Evolutionary conservation across 2,888 invertebrate genomes (phyloP).

Genomic region (Spicauda simplicius): DNA sequence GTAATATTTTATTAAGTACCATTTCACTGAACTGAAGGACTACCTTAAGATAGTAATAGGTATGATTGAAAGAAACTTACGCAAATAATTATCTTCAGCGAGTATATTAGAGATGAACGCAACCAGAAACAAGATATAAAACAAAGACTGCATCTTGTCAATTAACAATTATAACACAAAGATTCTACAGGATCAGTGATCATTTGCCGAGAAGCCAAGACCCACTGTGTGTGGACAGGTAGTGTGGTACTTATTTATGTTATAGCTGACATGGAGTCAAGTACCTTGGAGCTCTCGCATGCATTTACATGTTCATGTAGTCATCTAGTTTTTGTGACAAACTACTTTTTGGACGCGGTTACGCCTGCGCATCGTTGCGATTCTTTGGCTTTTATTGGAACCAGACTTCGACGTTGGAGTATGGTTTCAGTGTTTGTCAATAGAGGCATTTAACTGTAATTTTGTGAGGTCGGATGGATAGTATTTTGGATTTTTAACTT

Average conservation of each 20-base stretch:
- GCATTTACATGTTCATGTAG: not conserved
- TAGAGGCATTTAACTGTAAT: too few relatives aligned
- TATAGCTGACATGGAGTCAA: slow-evolving; percentile 11
- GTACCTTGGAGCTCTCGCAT: slow-evolving; percentile 30
- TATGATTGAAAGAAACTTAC: slow-evolving; percentile 55
- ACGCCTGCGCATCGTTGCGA: too few relatives aligned
- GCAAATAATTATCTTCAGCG: slow-evolving; percentile 56
- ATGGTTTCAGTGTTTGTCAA: too few relatives aligned
- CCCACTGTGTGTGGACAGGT: slow-evolving; percentile 57
- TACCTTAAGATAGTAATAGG: too few relatives aligned
- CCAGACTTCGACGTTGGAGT: too few relatives aligned
- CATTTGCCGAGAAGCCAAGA: slow-evolving; percentile 58
- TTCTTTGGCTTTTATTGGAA: too few relatives aligned
- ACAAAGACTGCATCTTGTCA: slow-evolving; percentile 55
- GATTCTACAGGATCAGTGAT: slow-evolving; percentile 41
- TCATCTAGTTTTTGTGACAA: not conserved
- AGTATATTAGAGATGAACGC: slow-evolving; percentile 48
- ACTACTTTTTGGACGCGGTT: too few relatives aligned
- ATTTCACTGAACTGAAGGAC: too few relatives aligned
- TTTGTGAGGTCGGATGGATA: too few relatives aligned
- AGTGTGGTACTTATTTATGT: slow-evolving; percentile 63
- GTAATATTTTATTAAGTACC: too few relatives aligned
- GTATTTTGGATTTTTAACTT: too few relatives aligned
- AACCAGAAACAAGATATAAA: slow-evolving; percentile 55
- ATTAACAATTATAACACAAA: not conserved